Conservation (phyloP, 2,888 invertebrate species). For the Hoplodrina ambigua region DNA sequence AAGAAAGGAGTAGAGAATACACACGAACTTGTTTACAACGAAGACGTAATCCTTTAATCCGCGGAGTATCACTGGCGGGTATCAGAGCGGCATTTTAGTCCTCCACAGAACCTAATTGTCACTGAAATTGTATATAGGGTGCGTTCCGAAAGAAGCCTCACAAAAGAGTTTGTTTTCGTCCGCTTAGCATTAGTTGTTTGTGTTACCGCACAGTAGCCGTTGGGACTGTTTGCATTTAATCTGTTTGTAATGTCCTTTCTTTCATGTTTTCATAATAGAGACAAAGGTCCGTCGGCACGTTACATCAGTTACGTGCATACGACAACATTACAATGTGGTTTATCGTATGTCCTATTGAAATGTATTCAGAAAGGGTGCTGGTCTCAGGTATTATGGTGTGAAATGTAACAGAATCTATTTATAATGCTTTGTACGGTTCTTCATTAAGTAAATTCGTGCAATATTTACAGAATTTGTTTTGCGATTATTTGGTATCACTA, state of each 20-base stretch:
- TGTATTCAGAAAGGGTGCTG: slow-evolving; percentile 55
- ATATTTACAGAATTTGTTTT: not conserved
- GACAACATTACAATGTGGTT: slow-evolving; percentile 38
- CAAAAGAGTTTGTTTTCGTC: slow-evolving; percentile 87
- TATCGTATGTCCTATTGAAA: slow-evolving; percentile 25
- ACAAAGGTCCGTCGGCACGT: slow-evolving; percentile 68
- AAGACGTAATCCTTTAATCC: slow-evolving; percentile 86
- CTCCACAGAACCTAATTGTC: slow-evolving; percentile 82
- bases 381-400: slow-evolving; percentile 15
- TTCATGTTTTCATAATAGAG: slow-evolving; percentile 78
- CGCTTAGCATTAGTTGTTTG: slow-evolving; percentile 85
- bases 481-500: too few relatives aligned
- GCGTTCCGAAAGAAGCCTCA: slow-evolving; percentile 74
- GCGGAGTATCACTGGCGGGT: slow-evolving; percentile 81
- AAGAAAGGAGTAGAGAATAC: slow-evolving; percentile 76
- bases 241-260: slow-evolving; percentile 85
- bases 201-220: slow-evolving; percentile 81
- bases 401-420: slow-evolving; percentile 33
- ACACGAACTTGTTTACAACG: slow-evolving; percentile 79
- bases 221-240: slow-evolving; percentile 87
- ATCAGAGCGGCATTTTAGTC: slow-evolving; percentile 73
- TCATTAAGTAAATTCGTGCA: not conserved
- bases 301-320: slow-evolving; percentile 44
- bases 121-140: slow-evolving; percentile 76
- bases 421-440: not conserved